Conservation (phyloP, 2,888 invertebrate species). For the Ichneumon xanthorius region DNA sequence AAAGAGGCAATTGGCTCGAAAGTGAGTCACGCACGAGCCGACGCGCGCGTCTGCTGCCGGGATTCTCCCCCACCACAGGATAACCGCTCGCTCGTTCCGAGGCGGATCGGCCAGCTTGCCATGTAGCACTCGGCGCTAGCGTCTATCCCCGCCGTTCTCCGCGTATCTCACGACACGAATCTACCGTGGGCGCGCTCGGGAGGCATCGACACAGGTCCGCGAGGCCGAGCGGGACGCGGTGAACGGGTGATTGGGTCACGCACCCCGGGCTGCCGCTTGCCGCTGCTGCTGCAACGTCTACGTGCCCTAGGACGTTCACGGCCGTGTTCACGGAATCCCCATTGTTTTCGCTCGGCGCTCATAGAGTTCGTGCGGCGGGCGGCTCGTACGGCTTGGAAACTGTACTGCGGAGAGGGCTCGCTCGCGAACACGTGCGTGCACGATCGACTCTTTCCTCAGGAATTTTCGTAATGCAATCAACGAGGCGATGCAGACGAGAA, state of each 20-base stretch:
- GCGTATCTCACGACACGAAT: slow-evolving; percentile 55
- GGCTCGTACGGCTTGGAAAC: slow-evolving; percentile 19
- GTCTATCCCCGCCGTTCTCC: slow-evolving; percentile 30
- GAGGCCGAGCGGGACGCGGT: slow-evolving; percentile 71
- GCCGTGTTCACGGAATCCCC: slow-evolving; percentile 80
- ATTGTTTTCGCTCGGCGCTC: slow-evolving; percentile 71
- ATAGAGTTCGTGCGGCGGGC: slow-evolving; percentile 5
- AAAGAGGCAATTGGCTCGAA: slow-evolving; percentile 69
- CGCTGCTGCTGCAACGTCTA: slow-evolving; percentile 69
- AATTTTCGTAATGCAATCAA: not conserved
- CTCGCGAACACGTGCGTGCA: slow-evolving; percentile 47
- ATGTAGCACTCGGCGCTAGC: not conserved
- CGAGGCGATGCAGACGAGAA: not conserved
- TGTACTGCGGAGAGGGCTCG: slow-evolving; percentile 18
- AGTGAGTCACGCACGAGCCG: slow-evolving; percentile 80
- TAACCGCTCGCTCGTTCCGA: slow-evolving; percentile 77
- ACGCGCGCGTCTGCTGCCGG: slow-evolving; percentile 74
- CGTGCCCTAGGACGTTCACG: slow-evolving; percentile 82
- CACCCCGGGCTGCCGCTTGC: slow-evolving; percentile 76
- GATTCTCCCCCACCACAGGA: slow-evolving; percentile 54
- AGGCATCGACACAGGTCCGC: slow-evolving; percentile 40
- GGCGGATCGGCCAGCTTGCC: slow-evolving; percentile 34
- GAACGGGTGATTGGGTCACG: slow-evolving; percentile 83
- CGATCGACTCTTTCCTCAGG: not conserved
- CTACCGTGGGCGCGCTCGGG: slow-evolving; percentile 37